phyloP scores from a whole-genome alignment of 2,797 vertebrate species.

The Aplochiton taeniatus region DNA sequence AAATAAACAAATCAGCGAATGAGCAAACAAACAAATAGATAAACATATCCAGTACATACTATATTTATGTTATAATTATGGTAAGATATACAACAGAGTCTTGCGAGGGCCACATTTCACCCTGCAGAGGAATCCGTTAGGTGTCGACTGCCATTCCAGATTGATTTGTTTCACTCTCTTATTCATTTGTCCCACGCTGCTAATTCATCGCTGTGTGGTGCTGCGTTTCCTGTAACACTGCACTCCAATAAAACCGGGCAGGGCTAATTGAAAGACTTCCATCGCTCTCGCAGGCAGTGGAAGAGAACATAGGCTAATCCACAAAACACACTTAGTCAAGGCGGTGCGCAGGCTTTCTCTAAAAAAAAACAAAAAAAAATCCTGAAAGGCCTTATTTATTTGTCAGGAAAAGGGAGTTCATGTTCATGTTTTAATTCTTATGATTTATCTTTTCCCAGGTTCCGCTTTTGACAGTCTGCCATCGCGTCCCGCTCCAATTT shows the following conservation, averaged over 20 bases:
- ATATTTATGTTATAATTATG: too few species aligned
- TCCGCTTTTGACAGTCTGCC: neutral
- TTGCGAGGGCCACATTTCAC: slow-evolving; percentile 9
- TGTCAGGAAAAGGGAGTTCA: slow-evolving; percentile 9
- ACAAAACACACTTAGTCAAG: neutral
- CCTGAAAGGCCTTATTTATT: slow-evolving; percentile 10
- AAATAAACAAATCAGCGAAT: too few species aligned
- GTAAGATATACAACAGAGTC: slow-evolving; percentile 28
- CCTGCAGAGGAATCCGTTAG: slow-evolving; percentile 39
- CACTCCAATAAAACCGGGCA: slow-evolving; percentile 39
- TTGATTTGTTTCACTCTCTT: slow-evolving; percentile 54
- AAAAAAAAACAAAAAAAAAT: slow-evolving; percentile 16
- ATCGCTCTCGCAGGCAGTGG: slow-evolving; percentile 19
- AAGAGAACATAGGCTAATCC: slow-evolving; percentile 17
- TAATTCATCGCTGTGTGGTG: slow-evolving; percentile 29
- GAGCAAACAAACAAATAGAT: too few species aligned
- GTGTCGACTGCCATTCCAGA: slow-evolving; percentile 48
- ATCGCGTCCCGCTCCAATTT: neutral
- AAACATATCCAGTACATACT: too few species aligned
- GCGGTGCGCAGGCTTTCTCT: neutral
- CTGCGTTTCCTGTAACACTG: slow-evolving; percentile 27
- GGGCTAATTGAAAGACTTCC: slow-evolving; percentile 36
- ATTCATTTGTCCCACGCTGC: slow-evolving; percentile 35
- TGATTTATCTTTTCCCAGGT: neutral
- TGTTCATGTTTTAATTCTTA: neutral